Evolutionary conservation across 1,140 invertebrate species (phyloP), one percentile per base, ranked within the genome.

Genomic region (Drosophila auraria): DNA sequence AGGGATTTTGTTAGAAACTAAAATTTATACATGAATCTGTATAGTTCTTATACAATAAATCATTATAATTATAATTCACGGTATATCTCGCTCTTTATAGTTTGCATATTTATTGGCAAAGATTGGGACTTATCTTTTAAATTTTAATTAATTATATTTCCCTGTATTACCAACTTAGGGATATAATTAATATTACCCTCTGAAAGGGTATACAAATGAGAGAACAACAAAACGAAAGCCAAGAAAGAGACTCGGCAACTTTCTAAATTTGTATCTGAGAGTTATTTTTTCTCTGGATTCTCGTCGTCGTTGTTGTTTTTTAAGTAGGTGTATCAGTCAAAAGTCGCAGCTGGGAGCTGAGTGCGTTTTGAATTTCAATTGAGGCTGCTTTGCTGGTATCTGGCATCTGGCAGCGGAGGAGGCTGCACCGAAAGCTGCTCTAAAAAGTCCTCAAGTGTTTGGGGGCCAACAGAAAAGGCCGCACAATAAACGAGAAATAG

Each of bases 281-380:
- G 60, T 60, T 20, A 20, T 27, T 12, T 51, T 33, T 58, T 49
- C 25, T 42, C 57, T 44, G 54, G 23, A 51, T 61, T 38, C 47
- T 57, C 36, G 36, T 36, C 33, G 9, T 49, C 14, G 59, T 47
- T 68, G 59, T 68, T 64, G 60, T 38, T 45, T 75, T 71, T 54
- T 89, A 91, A 91, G 87, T 91, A 91, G 87, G 87, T 89, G 87
- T 91, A 89, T 91, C 66, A 78, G 72, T 84, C 84, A 81, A 78
- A 83, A 77, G 75, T 75, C 66, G 86, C 80, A 78, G 83, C 66
- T 82, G 78, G 79, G 57, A 65, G 78, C 63, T 61, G 83, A 75
- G 74, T 89, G 84, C 78, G 84, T 84, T 89, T 89, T 66, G 70
- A 84, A 79, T 89, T 87, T 84, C 81, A 79, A 89, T 84, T 74